phyloP scores from a whole-genome alignment of 2,113 vertebrate species.

The rabbit (Oryctolagus cuniculus) region mOryCun1.1 NC_091442.1:46666501-46667000 shows the following conservation, averaged over 20 bases:
- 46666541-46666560: neutral
- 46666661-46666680: neutral
- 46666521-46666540: neutral
- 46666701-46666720: neutral
- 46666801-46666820: neutral
- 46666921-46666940: neutral
- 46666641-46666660: neutral
- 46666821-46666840: neutral
- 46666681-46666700: neutral
- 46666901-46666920: neutral
- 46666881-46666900: neutral
- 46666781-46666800: neutral
- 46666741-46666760: neutral
- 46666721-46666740: neutral
- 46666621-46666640: neutral
- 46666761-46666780: accelerated
- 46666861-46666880: neutral
- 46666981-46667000: neutral
- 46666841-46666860: neutral
- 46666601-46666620: neutral
- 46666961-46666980: neutral
- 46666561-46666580: neutral
- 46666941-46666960: neutral
- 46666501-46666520: neutral
- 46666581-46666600: neutral